Percentiles rank a stretch among this genome's conserved stretches.
Evolutionary conservation across 2,888 invertebrate genomes (phyloP).

Genomic region (Philonicus albiceps): DNA sequence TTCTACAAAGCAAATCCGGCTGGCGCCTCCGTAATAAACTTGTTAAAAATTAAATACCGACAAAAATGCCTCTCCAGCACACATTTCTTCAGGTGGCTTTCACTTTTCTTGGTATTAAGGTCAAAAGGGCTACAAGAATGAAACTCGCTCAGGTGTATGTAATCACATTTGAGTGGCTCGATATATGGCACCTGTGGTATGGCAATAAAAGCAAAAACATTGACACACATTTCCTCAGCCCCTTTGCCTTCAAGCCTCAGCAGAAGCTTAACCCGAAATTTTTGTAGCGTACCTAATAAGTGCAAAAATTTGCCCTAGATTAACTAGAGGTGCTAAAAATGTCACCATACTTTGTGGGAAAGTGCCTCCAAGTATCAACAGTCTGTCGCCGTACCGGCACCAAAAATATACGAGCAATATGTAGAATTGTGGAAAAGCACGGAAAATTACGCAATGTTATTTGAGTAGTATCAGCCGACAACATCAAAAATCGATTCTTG

Average conservation of each 20-base stretch:
- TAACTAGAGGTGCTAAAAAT: slow-evolving; percentile 6
- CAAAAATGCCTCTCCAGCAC: background rate
- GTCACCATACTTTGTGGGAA: background rate
- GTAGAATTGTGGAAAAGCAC: background rate
- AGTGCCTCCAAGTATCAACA: background rate
- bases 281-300: slow-evolving; percentile 4
- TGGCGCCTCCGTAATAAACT: background rate
- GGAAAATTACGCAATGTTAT: background rate
- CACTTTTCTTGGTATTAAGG: slow-evolving; percentile 16
- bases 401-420: background rate
- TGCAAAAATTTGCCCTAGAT: slow-evolving; percentile 21
- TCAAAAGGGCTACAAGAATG: background rate
- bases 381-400: background rate
- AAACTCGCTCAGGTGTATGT: background rate
- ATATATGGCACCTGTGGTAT: background rate
- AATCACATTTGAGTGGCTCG: slow-evolving; percentile 17
- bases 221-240: slow-evolving; percentile 1
- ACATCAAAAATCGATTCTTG: background rate
- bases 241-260: background rate
- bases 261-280: slow-evolving; percentile 8
- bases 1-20: background rate
- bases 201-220: slow-evolving; percentile 34
- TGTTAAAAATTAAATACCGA: background rate
- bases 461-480: background rate
- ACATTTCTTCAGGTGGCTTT: background rate